These are phyloP conservation scores for Melanostoma scalare DNA, from an alignment of 2,888 invertebrate species.

Conservation along the genomic window DNA sequence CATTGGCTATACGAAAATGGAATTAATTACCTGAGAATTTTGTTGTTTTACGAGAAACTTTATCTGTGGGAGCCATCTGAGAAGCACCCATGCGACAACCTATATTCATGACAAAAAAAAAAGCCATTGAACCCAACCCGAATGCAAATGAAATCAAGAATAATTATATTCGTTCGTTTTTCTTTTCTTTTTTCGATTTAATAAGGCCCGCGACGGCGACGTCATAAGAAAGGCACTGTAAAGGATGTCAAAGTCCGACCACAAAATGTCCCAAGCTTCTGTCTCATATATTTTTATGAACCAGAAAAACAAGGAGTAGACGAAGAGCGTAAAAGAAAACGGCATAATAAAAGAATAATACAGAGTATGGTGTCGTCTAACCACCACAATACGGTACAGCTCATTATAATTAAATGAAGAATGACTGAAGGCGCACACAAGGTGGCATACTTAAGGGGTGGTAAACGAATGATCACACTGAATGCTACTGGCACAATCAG, in stretches of 20 bases:
- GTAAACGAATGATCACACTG: slow-evolving; percentile 30
- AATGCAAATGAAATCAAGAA: slow-evolving; percentile 23
- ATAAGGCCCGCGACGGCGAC: slow-evolving; percentile 6
- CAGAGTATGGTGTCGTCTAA: not conserved
- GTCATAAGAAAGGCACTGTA: not conserved
- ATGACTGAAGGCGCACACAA: slow-evolving; percentile 31
- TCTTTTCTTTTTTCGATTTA: slow-evolving; percentile 10
- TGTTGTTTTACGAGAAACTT: too few relatives aligned
- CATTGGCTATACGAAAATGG: too few relatives aligned
- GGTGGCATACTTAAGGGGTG: slow-evolving; percentile 20
- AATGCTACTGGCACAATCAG: slow-evolving; percentile 41
- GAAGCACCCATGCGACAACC: too few relatives aligned
- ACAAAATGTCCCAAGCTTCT: slow-evolving; percentile 19
- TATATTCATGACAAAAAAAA: too few relatives aligned
- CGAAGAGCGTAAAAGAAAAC: slow-evolving; percentile 14
- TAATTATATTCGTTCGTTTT: slow-evolving; percentile 22
- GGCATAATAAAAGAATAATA: slow-evolving; percentile 34
- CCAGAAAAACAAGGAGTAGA: slow-evolving; percentile 18
- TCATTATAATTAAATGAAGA: slow-evolving; percentile 40
- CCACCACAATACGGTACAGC: slow-evolving; percentile 4
- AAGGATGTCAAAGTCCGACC: slow-evolving; percentile 17
- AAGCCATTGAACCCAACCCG: not conserved
- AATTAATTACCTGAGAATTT: too few relatives aligned
- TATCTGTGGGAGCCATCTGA: too few relatives aligned
- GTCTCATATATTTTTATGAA: slow-evolving; percentile 6